Evolutionary conservation across 2,888 invertebrate genomes (phyloP).

Genomic region (Spilarctia lutea): DNA sequence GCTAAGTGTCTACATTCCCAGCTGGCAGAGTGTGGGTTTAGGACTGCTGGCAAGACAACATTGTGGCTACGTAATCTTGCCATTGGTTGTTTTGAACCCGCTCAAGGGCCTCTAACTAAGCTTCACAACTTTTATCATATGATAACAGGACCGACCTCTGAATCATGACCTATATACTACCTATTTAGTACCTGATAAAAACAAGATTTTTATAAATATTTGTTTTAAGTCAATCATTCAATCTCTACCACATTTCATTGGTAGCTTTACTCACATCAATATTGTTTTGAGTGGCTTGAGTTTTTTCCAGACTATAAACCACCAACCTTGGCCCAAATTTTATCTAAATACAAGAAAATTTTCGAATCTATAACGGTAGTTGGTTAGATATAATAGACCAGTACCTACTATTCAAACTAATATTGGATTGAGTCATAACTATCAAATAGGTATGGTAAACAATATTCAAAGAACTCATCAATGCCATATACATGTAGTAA

Average conservation of each 20-base stretch:
- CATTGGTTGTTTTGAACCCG: too few relatives aligned
- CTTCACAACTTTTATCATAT: too few relatives aligned
- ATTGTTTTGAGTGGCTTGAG: not conserved
- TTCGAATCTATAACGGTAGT: not conserved
- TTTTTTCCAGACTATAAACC: not conserved
- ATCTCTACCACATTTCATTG: not conserved
- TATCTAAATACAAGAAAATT: not conserved
- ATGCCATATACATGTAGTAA: conserved; percentile 18
- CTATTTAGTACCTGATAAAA: not conserved
- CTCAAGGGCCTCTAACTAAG: too few relatives aligned
- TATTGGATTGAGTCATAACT: not conserved
- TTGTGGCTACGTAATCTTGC: too few relatives aligned
- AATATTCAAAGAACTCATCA: conserved; percentile 12
- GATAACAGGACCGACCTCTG: too few relatives aligned
- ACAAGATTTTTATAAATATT: not conserved
- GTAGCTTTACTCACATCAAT: not conserved
- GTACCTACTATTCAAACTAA: not conserved
- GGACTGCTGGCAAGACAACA: too few relatives aligned
- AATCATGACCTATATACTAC: not conserved
- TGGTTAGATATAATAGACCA: not conserved
- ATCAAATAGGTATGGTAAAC: conserved; percentile 3
- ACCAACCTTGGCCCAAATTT: not conserved
- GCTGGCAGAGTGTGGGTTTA: too few relatives aligned
- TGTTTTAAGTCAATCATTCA: not conserved
- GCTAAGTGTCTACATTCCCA: too few relatives aligned